Conservation (phyloP, 2,888 invertebrate genomes). For the Cacoxenus indagator region DNA sequence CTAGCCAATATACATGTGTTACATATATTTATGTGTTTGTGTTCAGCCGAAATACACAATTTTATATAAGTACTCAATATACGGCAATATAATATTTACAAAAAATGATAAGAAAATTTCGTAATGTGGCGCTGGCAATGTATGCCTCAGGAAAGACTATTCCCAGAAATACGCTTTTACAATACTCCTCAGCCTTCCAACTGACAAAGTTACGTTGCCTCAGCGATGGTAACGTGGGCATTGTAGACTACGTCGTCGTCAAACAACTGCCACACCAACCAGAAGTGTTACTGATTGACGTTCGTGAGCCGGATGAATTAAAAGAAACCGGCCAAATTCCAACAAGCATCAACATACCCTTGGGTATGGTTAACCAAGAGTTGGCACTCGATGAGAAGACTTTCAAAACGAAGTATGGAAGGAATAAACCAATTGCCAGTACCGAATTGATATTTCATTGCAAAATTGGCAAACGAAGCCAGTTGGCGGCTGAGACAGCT, state of each 20-base stretch:
- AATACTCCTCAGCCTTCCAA: not conserved
- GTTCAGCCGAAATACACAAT: too few species aligned
- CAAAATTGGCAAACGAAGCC: constrained; percentile 77
- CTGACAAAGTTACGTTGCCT: constrained; percentile 18
- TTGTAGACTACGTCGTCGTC: constrained; percentile 57
- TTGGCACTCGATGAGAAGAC: constrained; percentile 62
- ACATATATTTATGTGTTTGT: too few species aligned
- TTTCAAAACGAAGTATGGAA: constrained; percentile 74
- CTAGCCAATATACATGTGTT: too few species aligned
- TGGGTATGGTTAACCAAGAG: constrained; percentile 70
- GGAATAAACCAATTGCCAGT: constrained; percentile 74
- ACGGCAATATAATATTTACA: too few species aligned
- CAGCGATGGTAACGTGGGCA: constrained; percentile 30
- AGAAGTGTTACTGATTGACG: constrained; percentile 78
- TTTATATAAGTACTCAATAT: too few species aligned
- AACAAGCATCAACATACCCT: constrained; percentile 82
- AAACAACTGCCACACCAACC: constrained; percentile 71
- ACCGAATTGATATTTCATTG: constrained; percentile 79
- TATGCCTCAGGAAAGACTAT: not conserved
- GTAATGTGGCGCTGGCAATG: too few species aligned
- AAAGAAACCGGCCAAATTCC: constrained; percentile 80
- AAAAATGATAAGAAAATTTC: too few species aligned
- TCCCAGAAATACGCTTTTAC: not conserved
- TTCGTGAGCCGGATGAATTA: constrained; percentile 81
- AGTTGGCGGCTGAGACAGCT: constrained; percentile 74